phyloP scores from a whole-genome alignment of 1,140 invertebrate species.

The Anoplolepis gracilipes region DNA sequence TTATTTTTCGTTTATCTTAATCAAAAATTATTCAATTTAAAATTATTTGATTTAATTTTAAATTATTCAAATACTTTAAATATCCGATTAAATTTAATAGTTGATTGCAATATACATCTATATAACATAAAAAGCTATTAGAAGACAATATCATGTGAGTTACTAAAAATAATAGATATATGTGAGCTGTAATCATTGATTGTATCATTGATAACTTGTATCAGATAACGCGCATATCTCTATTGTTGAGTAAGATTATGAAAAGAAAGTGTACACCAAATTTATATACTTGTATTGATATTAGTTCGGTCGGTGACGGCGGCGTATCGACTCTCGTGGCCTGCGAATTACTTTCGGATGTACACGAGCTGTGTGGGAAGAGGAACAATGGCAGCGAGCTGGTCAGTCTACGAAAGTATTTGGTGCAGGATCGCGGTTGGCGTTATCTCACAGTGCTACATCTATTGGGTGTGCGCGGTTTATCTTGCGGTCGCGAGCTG shows the following conservation, averaged over 20 bases:
- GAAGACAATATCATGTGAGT: background rate
- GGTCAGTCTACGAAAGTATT: conserved; percentile 85
- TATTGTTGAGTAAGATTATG: conserved; percentile 17
- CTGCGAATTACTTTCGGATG: conserved; percentile 88
- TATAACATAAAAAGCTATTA: conserved; percentile 18
- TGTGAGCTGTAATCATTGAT: background rate
- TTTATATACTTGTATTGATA: conserved; percentile 25
- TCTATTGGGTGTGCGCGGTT: conserved; percentile 86
- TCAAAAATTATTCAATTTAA: no score
- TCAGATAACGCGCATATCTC: conserved; percentile 5
- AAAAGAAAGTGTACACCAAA: conserved; percentile 33
- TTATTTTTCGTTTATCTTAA: background rate
- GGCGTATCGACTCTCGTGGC: conserved; percentile 87
- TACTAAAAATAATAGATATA: conserved; percentile 53
- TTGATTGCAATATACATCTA: background rate
- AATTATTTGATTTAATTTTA: no score
- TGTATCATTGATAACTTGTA: conserved; percentile 44
- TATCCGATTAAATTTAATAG: conserved; percentile 5
- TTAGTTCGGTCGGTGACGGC: conserved; percentile 82
- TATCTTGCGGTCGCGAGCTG: conserved; percentile 88
- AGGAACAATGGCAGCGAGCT: conserved; percentile 83
- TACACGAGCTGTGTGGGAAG: conserved; percentile 87
- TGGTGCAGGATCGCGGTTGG: conserved; percentile 88
- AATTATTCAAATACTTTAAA: background rate
- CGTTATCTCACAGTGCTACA: conserved; percentile 87